Percentiles rank a stretch among this genome's conserved stretches.
phyloP scores from a whole-genome alignment of 2,797 vertebrate species.

The Onychomys arenicola region DNA sequence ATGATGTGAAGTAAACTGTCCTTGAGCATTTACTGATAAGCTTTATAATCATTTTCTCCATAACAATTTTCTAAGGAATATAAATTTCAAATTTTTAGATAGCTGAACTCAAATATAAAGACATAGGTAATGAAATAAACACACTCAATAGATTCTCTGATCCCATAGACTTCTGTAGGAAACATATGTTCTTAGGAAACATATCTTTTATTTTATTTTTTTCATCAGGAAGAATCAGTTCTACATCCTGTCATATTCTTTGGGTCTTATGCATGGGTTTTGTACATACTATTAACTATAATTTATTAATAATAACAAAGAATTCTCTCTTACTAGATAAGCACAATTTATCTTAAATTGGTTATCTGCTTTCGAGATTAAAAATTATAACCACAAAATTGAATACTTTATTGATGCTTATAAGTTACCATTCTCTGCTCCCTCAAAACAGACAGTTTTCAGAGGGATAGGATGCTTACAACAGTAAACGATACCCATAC shows the following conservation, averaged over 20 bases:
- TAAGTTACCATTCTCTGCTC: not conserved
- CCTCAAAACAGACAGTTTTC: not conserved
- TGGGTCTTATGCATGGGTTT: not conserved
- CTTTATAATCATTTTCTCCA: conserved; percentile 26
- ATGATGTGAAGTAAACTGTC: conserved; percentile 69
- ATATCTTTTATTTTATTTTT: not conserved
- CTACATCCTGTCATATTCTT: not conserved
- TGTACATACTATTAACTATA: not conserved
- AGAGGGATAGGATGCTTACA: not conserved
- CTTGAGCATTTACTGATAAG: conserved; percentile 33
- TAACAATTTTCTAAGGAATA: not conserved
- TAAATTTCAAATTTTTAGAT: conserved; percentile 24
- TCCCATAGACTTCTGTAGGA: not conserved
- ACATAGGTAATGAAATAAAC: not conserved
- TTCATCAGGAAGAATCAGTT: not conserved
- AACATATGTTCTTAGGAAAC: conserved; percentile 33
- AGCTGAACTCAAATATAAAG: conserved; percentile 8
- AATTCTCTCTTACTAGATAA: not conserved
- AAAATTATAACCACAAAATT: conserved; percentile 2
- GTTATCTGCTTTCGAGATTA: not conserved
- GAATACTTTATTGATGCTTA: not conserved
- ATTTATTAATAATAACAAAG: conserved; percentile 45
- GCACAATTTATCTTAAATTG: not conserved
- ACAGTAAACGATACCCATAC: not conserved
- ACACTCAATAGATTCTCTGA: not conserved